Evolutionary conservation across 2,113 vertebrate species (phyloP).

Genomic region (Grantiella picta): DNA sequence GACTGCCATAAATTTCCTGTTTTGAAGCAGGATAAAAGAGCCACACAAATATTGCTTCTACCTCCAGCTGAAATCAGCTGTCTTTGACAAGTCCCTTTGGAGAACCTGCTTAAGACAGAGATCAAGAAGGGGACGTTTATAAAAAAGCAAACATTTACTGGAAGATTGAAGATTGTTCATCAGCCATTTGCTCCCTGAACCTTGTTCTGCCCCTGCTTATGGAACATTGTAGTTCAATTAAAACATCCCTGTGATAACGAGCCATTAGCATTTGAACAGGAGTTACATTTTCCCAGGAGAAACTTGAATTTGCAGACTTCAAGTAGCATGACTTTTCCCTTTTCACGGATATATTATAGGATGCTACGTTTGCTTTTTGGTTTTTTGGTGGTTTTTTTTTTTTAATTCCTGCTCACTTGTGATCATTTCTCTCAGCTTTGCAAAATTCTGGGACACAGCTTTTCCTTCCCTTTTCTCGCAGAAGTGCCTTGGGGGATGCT

Average conservation of each 20-base stretch:
- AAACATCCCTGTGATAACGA: background rate
- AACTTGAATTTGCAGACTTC: background rate
- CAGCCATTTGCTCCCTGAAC: slow-evolving; percentile 32
- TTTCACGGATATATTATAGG: background rate
- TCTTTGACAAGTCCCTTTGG: background rate
- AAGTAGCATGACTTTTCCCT: background rate
- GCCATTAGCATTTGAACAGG: slow-evolving; percentile 24
- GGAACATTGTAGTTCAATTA: background rate
- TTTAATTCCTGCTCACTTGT: background rate
- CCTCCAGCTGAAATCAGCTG: background rate
- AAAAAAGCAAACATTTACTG: background rate
- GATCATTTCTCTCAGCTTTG: background rate
- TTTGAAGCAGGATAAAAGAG: background rate
- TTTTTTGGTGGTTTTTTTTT: too few species aligned
- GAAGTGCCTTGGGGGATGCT: background rate
- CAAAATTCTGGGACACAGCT: background rate
- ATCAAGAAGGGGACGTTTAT: background rate
- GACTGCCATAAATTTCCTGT: background rate
- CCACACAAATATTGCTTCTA: background rate
- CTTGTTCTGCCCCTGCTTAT: background rate
- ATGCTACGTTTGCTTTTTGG: background rate
- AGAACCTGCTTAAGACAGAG: background rate
- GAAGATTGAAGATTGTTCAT: background rate
- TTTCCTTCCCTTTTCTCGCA: background rate
- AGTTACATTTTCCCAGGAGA: background rate